A percentile compares a stretch with the other conserved stretches of the same genome.
Conservation (phyloP, 2,888 invertebrate species). For the Alsophila aescularia region DNA sequence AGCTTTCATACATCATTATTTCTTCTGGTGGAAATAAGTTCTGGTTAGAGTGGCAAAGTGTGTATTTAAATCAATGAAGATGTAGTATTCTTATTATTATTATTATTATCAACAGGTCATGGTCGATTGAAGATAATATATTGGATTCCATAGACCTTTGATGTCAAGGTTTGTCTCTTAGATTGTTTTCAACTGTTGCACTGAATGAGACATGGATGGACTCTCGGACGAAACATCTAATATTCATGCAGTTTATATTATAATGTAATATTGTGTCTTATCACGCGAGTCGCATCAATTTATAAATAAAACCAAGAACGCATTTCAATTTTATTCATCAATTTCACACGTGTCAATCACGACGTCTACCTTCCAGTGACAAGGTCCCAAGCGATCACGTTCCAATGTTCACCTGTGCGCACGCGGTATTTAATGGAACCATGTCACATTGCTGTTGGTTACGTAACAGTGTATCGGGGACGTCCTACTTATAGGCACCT, state of each 20-base stretch:
- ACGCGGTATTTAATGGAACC: constrained; percentile 28
- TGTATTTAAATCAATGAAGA: too few relatives aligned
- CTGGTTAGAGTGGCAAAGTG: too few relatives aligned
- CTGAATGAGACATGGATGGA: too few relatives aligned
- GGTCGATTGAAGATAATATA: constrained; percentile 14
- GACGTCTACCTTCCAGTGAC: constrained; percentile 9
- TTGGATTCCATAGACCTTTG: constrained; percentile 17
- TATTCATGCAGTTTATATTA: too few relatives aligned
- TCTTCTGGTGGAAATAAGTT: too few relatives aligned
- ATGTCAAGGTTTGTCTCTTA: constrained; percentile 29
- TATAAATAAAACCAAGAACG: not conserved
- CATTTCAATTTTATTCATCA: constrained; percentile 9
- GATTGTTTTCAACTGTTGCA: not conserved
- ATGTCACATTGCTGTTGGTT: constrained; percentile 30
- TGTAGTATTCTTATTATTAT: too few relatives aligned
- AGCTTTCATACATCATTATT: too few relatives aligned
- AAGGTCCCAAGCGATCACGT: constrained; percentile 27
- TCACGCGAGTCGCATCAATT: not conserved
- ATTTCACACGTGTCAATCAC: constrained; percentile 24
- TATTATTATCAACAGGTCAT: constrained; percentile 18
- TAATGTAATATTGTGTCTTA: too few relatives aligned
- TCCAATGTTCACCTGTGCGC: constrained; percentile 23
- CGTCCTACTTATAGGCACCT: constrained; percentile 42
- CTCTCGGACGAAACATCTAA: too few relatives aligned
- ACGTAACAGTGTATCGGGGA: constrained; percentile 38